Percentiles rank a stretch among this genome's conserved stretches.
phyloP scores from a whole-genome alignment of 1,140 invertebrate species.

The Coenobita brevimanus region DNA sequence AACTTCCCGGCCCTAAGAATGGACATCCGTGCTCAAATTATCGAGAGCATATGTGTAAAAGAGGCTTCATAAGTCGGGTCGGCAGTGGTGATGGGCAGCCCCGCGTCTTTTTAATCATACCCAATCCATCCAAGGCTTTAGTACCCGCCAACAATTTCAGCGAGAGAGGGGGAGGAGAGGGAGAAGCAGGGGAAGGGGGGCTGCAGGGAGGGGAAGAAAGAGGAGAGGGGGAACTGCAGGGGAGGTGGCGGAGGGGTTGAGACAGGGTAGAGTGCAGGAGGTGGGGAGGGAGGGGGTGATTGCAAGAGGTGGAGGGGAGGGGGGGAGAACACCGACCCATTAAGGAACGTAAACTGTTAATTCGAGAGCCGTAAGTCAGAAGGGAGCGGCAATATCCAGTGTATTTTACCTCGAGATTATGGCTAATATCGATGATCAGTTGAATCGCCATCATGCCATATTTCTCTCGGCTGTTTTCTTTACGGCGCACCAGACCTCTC shows the following conservation, averaged over 20 bases:
- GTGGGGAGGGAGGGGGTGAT: too few relatives aligned
- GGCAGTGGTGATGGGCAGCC: slow-evolving; percentile 47
- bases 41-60: slow-evolving; percentile 66
- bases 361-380: slow-evolving; percentile 55
- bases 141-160: slow-evolving; percentile 55
- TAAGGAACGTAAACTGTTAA: slow-evolving; percentile 62
- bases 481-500: slow-evolving; percentile 20
- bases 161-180: not conserved
- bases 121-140: slow-evolving; percentile 61
- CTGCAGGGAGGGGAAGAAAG: too few relatives aligned
- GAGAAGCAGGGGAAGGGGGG: slow-evolving; percentile 7
- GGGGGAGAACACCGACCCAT: slow-evolving; percentile 44
- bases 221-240: too few relatives aligned
- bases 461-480: slow-evolving; percentile 54
- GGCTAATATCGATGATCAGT: slow-evolving; percentile 59
- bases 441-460: slow-evolving; percentile 59
- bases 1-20: slow-evolving; percentile 53
- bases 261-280: too few relatives aligned
- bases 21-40: slow-evolving; percentile 61
- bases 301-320: not conserved
- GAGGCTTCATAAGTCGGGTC: slow-evolving; percentile 55
- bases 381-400: slow-evolving; percentile 40
- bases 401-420: slow-evolving; percentile 64
- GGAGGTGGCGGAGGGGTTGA: too few relatives aligned
- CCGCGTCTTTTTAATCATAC: slow-evolving; percentile 62